These are phyloP conservation scores for Nyctibius bracteatus DNA, from an alignment of 2,113 vertebrate genomes.

Conservation along the genomic window DNA sequence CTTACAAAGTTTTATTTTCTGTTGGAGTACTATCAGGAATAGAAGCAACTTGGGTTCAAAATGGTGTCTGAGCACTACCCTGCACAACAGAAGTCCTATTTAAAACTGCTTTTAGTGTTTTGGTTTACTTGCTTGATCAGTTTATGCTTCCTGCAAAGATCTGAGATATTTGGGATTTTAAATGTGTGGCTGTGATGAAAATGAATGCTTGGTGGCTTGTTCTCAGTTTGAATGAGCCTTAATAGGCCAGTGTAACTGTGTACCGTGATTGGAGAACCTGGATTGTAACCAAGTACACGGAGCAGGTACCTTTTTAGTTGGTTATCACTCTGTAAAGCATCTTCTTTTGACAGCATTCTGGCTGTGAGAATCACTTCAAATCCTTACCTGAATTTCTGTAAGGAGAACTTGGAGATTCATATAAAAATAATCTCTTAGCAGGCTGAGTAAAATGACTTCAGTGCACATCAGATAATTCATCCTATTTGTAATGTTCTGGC, in stretches of 20 bases:
- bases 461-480: not conserved
- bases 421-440: not conserved
- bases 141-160: not conserved
- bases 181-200: not conserved
- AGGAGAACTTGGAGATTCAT: not conserved
- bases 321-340: not conserved
- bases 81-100: not conserved
- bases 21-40: not conserved
- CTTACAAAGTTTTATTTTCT: not conserved
- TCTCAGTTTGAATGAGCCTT: not conserved
- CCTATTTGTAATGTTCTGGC: not conserved
- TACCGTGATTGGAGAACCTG: accelerated
- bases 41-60: not conserved
- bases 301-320: not conserved
- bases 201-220: not conserved
- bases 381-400: not conserved
- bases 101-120: not conserved
- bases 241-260: not conserved
- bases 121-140: not conserved
- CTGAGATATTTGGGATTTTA: not conserved
- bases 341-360: not conserved
- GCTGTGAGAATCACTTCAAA: not conserved
- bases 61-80: not conserved
- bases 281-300: not conserved
- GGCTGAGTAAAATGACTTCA: not conserved